Conservation (phyloP, 2,797 vertebrate genomes). For the Gorsachius magnificus region DNA sequence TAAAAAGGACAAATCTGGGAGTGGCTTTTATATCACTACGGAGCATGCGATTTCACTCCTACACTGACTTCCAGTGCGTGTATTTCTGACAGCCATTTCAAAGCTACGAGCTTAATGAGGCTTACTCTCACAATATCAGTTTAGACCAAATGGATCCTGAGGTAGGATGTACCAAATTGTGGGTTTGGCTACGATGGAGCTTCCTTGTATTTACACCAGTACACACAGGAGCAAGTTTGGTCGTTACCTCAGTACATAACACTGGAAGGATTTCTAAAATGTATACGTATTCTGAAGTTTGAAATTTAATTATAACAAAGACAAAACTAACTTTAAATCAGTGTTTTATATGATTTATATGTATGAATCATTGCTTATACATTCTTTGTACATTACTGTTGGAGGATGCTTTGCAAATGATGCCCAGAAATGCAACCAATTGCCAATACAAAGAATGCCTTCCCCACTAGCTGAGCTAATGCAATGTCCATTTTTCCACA, state of each 20-base stretch:
- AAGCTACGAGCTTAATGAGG: neutral
- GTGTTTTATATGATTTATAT: neutral
- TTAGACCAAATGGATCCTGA: neutral
- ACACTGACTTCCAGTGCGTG: neutral
- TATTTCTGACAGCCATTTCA: neutral
- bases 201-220: neutral
- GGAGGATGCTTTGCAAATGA: neutral
- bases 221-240: neutral
- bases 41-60: neutral
- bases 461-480: neutral
- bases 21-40: neutral
- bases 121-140: neutral
- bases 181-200: neutral
- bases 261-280: neutral
- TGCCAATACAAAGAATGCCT: neutral
- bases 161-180: neutral
- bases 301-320: neutral
- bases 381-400: neutral
- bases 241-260: neutral
- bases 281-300: neutral
- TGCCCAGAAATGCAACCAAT: neutral
- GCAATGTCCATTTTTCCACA: neutral
- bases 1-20: neutral
- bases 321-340: neutral
- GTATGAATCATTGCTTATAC: neutral